These are phyloP conservation scores for Sphenopsis melanotis DNA, from an alignment of 2,797 vertebrate genomes.

Conservation along the genomic window DNA sequence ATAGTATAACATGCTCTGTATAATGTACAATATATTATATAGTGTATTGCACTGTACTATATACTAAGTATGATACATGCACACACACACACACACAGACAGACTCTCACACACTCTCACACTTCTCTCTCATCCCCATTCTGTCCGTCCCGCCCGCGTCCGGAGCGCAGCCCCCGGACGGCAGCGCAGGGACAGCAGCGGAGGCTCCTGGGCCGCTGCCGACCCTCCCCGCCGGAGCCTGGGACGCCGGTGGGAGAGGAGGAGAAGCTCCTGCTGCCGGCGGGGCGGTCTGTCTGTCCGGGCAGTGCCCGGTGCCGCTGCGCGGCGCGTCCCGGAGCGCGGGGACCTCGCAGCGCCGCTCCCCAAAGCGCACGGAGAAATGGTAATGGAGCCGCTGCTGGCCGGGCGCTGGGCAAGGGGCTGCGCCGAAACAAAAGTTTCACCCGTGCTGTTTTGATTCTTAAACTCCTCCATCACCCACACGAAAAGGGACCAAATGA, in stretches of 20 bases:
- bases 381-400: fast-evolving
- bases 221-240: background rate
- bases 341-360: background rate
- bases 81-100: too few relatives aligned
- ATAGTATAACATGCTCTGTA: background rate
- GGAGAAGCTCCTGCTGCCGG: background rate
- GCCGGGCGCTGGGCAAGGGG: fast-evolving
- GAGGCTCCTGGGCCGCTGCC: background rate
- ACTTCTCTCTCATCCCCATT: too few relatives aligned
- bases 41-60: background rate
- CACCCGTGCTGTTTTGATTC: background rate
- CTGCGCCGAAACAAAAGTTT: background rate
- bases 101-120: background rate
- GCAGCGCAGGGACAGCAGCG: background rate
- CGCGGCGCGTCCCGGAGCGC: fast-evolving
- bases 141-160: background rate
- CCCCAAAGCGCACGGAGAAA: fast-evolving
- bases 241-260: fast-evolving
- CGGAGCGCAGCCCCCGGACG: background rate
- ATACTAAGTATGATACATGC: too few relatives aligned
- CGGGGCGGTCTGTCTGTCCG: background rate
- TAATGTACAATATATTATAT: background rate
- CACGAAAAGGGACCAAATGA: fast-evolving
- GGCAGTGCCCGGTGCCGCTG: fast-evolving
- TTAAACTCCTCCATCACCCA: background rate